Base-by-base conservation (phyloP, 2,888 invertebrate genomes). In the Limnephilus auricula region DNA sequence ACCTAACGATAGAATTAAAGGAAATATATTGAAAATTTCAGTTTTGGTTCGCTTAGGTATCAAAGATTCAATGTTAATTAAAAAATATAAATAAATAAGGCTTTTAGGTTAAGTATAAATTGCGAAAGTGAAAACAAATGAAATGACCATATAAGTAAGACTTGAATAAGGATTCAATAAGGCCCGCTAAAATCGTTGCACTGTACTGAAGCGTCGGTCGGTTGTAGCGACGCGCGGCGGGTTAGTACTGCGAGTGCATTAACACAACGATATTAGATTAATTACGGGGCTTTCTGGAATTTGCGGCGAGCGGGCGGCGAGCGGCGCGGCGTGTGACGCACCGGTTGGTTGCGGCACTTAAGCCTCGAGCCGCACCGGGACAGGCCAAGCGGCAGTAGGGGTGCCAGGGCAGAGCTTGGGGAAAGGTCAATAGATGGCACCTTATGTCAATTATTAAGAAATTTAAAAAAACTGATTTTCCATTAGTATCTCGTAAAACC, bases 221-320 rank as follows among this genome's bases (percentile, higher is more conserved):
- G 85, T 79, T 90, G 84, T 84, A 84, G 45, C 50, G 83, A 65
- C 32, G 83, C 34, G 91, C 90, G 90, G 90, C 86, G 89, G 90
- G 92, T 93, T 92, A 65, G 65, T 10, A 92, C 91, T 90, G 89
- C 89, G 90, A 93, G 90, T 92, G 92, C 92, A 93, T 93, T 93
- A 93, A 90, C 90, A 84, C 87, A 45, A 87, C 91, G 85, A 92
- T 92, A 93, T 93, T 93, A 90, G 92, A 93, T 93, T 93, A 93
- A 93, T 93, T 92, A 90, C 89, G 90, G 83, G 45, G 80, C 89
- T 85, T 87, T 80, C 86, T 34, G n/a, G 89, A 79, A 89, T 89
- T 89, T 79, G 79, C 89, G 89, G 89, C 65, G 18, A 65, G 31
- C 32, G 86, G 86, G 31, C 10, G 37, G 34, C 34, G 34, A 4